A percentile compares a stretch with the other conserved stretches of the same genome.
These are phyloP conservation scores for Pao palembangensis DNA, from an alignment of 2,113 vertebrate species.

Conservation along the genomic window DNA sequence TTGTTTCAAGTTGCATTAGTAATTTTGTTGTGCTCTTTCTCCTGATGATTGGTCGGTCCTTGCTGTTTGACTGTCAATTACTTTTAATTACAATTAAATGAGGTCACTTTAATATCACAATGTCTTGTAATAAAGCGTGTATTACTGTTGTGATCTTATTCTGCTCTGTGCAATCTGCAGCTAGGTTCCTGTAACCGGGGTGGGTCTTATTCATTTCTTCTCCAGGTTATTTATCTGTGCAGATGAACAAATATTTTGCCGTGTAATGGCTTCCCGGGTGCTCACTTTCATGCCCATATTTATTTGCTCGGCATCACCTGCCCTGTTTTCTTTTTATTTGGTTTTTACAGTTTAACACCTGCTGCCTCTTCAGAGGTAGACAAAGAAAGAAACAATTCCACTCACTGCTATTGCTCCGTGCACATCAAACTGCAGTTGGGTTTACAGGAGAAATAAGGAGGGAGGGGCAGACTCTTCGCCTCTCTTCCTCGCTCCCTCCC, in stretches of 20 bases:
- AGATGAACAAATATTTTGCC: slow-evolving; percentile 5
- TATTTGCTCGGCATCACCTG: slow-evolving; percentile 15
- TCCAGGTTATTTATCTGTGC: slow-evolving; percentile 23
- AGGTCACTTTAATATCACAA: no score
- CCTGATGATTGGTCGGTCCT: no score
- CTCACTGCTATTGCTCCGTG: slow-evolving; percentile 40
- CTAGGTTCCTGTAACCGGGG: no score
- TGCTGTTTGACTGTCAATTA: no score
- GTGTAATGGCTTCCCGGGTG: not conserved
- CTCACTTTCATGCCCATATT: slow-evolving; percentile 15
- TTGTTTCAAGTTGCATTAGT: no score
- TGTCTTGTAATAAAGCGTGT: no score
- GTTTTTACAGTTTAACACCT: not conserved
- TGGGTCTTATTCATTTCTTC: no score
- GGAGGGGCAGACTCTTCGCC: slow-evolving; percentile 17
- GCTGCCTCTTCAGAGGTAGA: not conserved
- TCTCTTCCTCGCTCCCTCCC: slow-evolving; percentile 29
- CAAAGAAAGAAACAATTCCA: slow-evolving; percentile 44
- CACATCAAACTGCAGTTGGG: slow-evolving; percentile 35
- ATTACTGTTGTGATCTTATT: no score
- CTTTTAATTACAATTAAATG: no score
- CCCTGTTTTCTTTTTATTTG: slow-evolving; percentile 29
- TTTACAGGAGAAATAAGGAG: slow-evolving; percentile 29
- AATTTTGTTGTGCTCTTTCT: no score
- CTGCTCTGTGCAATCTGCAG: no score